Evolutionary conservation across 2,888 invertebrate species (phyloP), one percentile per base, ranked within the genome.

Genomic region (Ochropacha duplaris): DNA sequence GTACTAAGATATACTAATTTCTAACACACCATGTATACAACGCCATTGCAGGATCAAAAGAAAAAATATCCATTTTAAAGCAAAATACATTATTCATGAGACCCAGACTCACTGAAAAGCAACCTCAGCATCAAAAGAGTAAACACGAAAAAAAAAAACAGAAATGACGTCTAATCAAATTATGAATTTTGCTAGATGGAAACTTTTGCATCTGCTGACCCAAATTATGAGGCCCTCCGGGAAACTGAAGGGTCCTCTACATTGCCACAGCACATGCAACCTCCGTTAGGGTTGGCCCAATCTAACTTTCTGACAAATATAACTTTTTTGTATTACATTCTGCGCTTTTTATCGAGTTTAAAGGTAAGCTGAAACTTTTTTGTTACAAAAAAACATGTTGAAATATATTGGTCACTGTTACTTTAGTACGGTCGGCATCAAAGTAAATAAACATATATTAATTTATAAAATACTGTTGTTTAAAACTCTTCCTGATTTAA

Each of bases 181-280:
- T 76, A 79, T 78, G 74, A 82, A 75, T 72, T 76, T 76, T 58
- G 75, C 79, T 75, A 75, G 79, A 71, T 74, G 69, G 75, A 80
- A 83, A 81, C 77, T 84, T 84, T 83, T 79, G 70, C 78, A 74
- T 73, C 68, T 72, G 75, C 83, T 88, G 88, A 88, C 88, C 89
- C 81, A 84, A 87, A 88, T 88, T 82, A 84, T 79, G 72, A 63
- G 71, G 69, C 83, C 80, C 84, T 83, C 74, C 57, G 69, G 67
- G 66, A 58, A 59, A 59, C 71, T 78, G 60, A 65, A 88, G 87
- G 69, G 78, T 76, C 63, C 87, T 88, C 60, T 55, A 55, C 79
- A 64, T 74, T 69, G 77, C 77, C 80, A 79, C 85, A 79, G 77
- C 82, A 79, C 79, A 77, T 83, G 85, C 86, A 84, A 74, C 80